These are phyloP conservation scores for Adelges cooleyi DNA, from an alignment of 1,140 invertebrate genomes.

Conservation along the genomic window DNA sequence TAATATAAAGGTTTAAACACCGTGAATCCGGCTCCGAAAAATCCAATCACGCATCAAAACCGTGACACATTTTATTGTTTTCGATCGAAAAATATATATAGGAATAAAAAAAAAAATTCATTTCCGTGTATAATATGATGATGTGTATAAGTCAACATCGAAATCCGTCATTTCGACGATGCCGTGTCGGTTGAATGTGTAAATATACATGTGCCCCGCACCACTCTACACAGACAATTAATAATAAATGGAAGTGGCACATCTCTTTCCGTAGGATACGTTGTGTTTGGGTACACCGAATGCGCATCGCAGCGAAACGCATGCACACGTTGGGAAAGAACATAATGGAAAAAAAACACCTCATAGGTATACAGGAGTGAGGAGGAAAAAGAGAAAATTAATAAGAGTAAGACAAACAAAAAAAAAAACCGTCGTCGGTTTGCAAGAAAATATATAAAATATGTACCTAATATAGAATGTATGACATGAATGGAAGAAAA, in stretches of 20 bases:
- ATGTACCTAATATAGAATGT: neutral
- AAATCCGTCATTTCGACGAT: slow-evolving; percentile 1
- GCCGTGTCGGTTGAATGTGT: too few species aligned
- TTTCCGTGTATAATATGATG: slow-evolving; percentile 18
- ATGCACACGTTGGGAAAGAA: neutral
- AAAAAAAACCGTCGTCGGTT: slow-evolving; percentile 2
- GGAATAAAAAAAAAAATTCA: slow-evolving; percentile 5
- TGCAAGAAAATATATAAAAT: neutral
- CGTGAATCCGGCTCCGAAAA: slow-evolving; percentile 26
- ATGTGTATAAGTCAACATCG: neutral
- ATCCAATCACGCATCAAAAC: slow-evolving; percentile 26
- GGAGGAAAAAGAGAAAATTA: slow-evolving; percentile 15
- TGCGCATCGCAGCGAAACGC: slow-evolving; percentile 23
- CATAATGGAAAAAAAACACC: too few species aligned
- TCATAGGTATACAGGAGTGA: neutral
- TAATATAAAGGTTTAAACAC: slow-evolving; percentile 14
- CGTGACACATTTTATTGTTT: slow-evolving; percentile 26
- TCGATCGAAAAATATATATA: slow-evolving; percentile 6
- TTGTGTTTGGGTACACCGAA: too few species aligned
- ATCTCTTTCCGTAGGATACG: neutral
- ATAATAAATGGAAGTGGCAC: neutral
- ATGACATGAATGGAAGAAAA: neutral
- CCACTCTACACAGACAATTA: neutral
- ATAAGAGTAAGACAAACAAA: too few species aligned
- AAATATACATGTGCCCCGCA: too few species aligned